Evolutionary conservation across 2,797 vertebrate species (phyloP).

Genomic region (Capromys pilorides): DNA sequence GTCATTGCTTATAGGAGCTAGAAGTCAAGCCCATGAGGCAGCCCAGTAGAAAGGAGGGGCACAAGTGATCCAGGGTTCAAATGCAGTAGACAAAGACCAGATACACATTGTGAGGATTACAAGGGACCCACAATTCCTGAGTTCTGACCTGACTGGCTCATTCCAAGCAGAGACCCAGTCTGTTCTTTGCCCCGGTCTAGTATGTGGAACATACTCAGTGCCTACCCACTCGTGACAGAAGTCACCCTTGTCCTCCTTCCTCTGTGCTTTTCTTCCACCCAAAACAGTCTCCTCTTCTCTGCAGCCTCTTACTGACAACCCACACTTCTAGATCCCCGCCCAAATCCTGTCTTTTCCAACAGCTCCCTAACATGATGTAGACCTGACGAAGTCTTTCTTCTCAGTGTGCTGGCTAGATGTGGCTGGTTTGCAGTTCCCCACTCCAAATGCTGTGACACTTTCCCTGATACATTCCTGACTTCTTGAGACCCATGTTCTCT

Average conservation of each 20-base stretch:
- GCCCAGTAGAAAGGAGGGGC: background rate
- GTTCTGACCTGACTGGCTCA: background rate
- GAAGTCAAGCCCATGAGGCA: background rate
- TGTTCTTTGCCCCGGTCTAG: background rate
- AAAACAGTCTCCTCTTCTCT: background rate
- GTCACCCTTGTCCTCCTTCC: background rate
- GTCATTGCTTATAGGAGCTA: background rate
- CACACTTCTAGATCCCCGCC: background rate
- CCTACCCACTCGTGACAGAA: rapidly evolving
- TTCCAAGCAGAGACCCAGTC: background rate
- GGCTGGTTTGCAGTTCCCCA: background rate
- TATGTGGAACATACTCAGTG: background rate
- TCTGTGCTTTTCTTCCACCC: background rate
- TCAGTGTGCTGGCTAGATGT: background rate
- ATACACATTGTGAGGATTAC: background rate
- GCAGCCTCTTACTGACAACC: background rate
- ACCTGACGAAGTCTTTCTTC: constrained; percentile 5
- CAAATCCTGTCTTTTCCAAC: background rate
- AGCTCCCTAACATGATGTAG: background rate
- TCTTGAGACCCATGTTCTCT: background rate
- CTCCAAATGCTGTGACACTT: background rate
- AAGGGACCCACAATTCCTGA: background rate
- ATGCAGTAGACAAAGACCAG: background rate
- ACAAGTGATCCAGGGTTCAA: constrained; percentile 3
- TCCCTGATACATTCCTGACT: background rate